Conservation (phyloP, 2,797 vertebrate genomes). For the Mus minutoides region DNA sequence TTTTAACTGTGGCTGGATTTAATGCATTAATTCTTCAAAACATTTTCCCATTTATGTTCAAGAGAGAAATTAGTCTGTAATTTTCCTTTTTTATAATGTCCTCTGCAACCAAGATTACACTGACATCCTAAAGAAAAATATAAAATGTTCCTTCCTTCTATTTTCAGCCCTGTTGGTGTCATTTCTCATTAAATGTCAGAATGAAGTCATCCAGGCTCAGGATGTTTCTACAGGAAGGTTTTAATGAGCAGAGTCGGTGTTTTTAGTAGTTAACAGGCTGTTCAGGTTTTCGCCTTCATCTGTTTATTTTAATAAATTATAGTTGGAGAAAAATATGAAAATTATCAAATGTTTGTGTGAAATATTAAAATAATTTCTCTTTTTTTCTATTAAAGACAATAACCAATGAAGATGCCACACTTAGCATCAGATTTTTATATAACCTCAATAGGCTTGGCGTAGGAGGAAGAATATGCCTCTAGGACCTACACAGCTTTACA, state of each 20-base stretch:
- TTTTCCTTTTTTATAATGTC: not conserved
- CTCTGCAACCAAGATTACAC: constrained; percentile 13
- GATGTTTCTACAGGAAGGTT: not conserved
- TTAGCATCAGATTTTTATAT: not conserved
- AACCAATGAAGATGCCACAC: not conserved
- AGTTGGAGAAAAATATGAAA: not conserved
- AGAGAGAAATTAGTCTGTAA: not conserved
- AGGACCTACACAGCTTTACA: no score
- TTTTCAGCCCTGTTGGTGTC: not conserved
- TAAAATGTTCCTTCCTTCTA: not conserved
- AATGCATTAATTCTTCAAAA: not conserved
- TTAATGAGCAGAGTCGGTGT: not conserved
- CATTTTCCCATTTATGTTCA: not conserved
- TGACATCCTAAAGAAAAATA: constrained; percentile 13
- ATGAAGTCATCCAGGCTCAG: constrained; percentile 2
- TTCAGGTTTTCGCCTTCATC: not conserved
- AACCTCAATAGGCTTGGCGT: not conserved
- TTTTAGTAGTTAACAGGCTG: not conserved
- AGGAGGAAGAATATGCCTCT: not conserved
- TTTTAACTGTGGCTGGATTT: not conserved
- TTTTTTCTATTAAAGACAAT: not conserved
- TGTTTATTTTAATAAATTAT: not conserved
- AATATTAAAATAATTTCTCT: not conserved
- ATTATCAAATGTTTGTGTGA: not conserved
- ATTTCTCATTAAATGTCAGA: constrained; percentile 25